phyloP scores from a whole-genome alignment of 2,888 invertebrate genomes.

The Dexiosoma caninum region DNA sequence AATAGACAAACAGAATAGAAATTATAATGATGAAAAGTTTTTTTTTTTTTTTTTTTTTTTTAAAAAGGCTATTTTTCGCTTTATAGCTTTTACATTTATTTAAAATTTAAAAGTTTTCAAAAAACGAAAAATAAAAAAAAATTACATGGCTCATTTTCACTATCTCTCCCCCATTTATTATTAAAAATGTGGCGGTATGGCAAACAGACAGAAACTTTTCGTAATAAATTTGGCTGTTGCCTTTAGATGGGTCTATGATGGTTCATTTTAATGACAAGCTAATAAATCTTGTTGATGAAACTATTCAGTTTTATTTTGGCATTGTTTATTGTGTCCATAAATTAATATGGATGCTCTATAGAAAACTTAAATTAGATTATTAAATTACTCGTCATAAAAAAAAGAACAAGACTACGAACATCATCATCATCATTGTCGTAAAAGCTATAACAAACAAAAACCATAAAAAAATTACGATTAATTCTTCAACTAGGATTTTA shows the following conservation, averaged over 20 bases:
- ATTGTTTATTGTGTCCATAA: background rate
- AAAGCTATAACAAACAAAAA: too few relatives aligned
- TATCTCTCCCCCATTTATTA: conserved; percentile 32
- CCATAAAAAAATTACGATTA: too few relatives aligned
- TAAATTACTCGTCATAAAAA: background rate
- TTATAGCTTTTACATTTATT: background rate
- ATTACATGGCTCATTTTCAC: conserved; percentile 38
- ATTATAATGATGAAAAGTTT: too few relatives aligned
- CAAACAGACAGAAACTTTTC: background rate
- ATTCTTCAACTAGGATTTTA: too few relatives aligned
- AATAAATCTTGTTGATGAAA: background rate
- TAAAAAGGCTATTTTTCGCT: too few relatives aligned
- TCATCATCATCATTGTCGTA: too few relatives aligned
- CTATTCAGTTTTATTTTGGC: background rate
- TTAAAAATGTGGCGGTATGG: background rate
- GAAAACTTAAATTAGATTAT: background rate
- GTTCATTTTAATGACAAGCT: background rate
- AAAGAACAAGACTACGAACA: too few relatives aligned
- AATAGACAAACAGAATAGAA: too few relatives aligned
- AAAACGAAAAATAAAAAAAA: background rate
- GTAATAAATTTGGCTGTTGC: background rate
- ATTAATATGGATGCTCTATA: background rate
- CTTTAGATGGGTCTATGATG: background rate
- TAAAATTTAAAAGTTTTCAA: background rate
- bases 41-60: too few relatives aligned